Percentiles rank a stretch among this genome's conserved stretches.
phyloP scores from a whole-genome alignment of 2,888 invertebrate species.

The Tetragonisca angustula region DNA sequence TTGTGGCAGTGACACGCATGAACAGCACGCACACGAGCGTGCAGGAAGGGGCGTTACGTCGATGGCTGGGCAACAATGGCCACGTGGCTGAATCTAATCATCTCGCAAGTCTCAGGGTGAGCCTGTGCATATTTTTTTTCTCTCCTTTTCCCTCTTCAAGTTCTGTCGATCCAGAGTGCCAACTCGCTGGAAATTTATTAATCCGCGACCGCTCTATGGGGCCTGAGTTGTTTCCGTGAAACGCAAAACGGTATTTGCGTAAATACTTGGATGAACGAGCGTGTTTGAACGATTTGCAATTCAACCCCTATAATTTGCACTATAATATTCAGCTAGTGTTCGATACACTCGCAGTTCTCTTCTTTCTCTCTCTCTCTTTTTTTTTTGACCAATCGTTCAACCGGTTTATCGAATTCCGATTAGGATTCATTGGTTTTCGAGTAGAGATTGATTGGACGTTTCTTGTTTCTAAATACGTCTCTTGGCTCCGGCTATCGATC shows the following conservation, averaged over 20 bases:
- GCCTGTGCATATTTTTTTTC: slow-evolving; percentile 16
- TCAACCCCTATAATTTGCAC: not conserved
- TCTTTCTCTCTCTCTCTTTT: too few relatives aligned
- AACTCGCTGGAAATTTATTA: slow-evolving; percentile 71
- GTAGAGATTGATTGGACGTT: not conserved
- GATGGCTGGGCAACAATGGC: slow-evolving; percentile 70
- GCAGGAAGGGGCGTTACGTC: slow-evolving; percentile 63
- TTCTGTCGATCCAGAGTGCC: slow-evolving; percentile 58
- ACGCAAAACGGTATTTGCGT: not conserved
- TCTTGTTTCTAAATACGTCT: not conserved
- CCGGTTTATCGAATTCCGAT: too few relatives aligned
- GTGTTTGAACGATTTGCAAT: not conserved
- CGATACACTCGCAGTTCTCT: not conserved
- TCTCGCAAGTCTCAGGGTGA: slow-evolving; percentile 59
- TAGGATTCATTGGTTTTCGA: not conserved
- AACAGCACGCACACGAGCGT: slow-evolving; percentile 53
- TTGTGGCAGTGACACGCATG: slow-evolving; percentile 61
- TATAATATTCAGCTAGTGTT: not conserved
- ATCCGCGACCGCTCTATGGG: slow-evolving; percentile 38
- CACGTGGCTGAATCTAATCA: slow-evolving; percentile 80
- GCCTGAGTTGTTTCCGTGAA: not conserved
- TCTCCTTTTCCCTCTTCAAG: slow-evolving; percentile 60
- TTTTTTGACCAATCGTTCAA: not conserved
- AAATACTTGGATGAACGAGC: slow-evolving; percentile 9
- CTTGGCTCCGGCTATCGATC: not conserved